phyloP scores from a whole-genome alignment of 2,888 invertebrate genomes.

The Cacoxenus indagator region DNA sequence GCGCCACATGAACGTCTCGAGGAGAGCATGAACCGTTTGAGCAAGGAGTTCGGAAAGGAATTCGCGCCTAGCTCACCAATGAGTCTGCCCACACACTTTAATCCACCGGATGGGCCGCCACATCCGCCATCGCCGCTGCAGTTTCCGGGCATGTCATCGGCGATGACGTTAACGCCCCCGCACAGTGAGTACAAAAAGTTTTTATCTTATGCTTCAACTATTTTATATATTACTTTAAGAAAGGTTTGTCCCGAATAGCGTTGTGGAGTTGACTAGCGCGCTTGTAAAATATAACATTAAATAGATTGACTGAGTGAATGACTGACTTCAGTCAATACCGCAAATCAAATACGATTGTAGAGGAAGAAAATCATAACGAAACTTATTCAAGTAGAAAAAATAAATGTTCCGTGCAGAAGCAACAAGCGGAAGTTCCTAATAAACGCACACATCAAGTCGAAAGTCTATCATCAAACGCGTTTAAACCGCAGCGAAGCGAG shows the following conservation, averaged over 20 bases:
- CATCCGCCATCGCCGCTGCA: slow-evolving; percentile 76
- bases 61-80: slow-evolving; percentile 69
- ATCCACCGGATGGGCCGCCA: slow-evolving; percentile 71
- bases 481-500: neutral
- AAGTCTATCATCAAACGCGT: neutral
- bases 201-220: neutral
- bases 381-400: slow-evolving; percentile 8
- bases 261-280: neutral
- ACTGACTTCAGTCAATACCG: neutral
- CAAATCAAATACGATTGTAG: neutral
- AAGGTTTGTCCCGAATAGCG: slow-evolving; percentile 38
- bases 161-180: slow-evolving; percentile 84
- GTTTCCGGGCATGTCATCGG: slow-evolving; percentile 82
- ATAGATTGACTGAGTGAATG: neutral
- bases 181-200: slow-evolving; percentile 83
- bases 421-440: slow-evolving; percentile 56
- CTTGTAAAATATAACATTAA: neutral
- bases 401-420: slow-evolving; percentile 28
- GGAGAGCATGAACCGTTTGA: slow-evolving; percentile 69
- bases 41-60: slow-evolving; percentile 66
- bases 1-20: slow-evolving; percentile 69
- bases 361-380: neutral
- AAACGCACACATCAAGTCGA: slow-evolving; percentile 39
- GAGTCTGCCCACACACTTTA: slow-evolving; percentile 70
- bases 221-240: neutral